Percentiles rank a stretch among this genome's conserved stretches.
phyloP scores from a whole-genome alignment of 2,888 invertebrate genomes.

The Colostygia pectinataria region DNA sequence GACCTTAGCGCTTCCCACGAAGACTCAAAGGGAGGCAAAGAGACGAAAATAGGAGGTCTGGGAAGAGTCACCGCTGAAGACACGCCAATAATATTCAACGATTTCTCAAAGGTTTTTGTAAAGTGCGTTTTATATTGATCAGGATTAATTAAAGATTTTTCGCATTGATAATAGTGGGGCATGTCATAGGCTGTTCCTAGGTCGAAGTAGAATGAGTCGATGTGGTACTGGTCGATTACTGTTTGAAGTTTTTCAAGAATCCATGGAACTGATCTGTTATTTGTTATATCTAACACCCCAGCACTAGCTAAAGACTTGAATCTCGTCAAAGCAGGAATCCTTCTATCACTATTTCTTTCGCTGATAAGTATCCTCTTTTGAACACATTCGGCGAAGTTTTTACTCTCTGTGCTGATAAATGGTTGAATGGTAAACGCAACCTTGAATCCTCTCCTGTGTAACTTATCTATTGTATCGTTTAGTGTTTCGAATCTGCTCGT shows the following conservation, averaged over 20 bases:
- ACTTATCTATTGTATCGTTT: conserved; percentile 89
- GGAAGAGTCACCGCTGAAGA: conserved; percentile 92
- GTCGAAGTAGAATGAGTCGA: conserved; percentile 93
- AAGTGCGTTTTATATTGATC: conserved; percentile 92
- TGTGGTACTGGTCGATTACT: conserved; percentile 87
- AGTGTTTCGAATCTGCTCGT: conserved; percentile 88
- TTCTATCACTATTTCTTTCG: conserved; percentile 89
- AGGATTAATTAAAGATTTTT: conserved; percentile 88
- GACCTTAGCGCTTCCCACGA: conserved; percentile 93
- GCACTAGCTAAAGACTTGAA: conserved; percentile 92
- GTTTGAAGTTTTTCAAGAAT: conserved; percentile 87
- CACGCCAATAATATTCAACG: conserved; percentile 89
- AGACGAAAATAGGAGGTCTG: conserved; percentile 92
- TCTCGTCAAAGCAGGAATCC: conserved; percentile 91
- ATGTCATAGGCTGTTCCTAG: conserved; percentile 92
- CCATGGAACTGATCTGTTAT: conserved; percentile 92
- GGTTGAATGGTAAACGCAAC: conserved; percentile 95
- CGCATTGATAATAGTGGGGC: conserved; percentile 93
- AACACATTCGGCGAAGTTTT: conserved; percentile 91
- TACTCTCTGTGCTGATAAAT: conserved; percentile 93
- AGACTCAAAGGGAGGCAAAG: conserved; percentile 92
- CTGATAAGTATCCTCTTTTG: conserved; percentile 88
- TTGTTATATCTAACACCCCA: conserved; percentile 93
- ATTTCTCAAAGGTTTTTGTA: conserved; percentile 84
- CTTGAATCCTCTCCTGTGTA: conserved; percentile 92